A percentile compares a stretch with the other conserved stretches of the same genome.
These are phyloP conservation scores for Apis florea DNA, from an alignment of 1,140 invertebrate genomes.

Conservation along the genomic window DNA sequence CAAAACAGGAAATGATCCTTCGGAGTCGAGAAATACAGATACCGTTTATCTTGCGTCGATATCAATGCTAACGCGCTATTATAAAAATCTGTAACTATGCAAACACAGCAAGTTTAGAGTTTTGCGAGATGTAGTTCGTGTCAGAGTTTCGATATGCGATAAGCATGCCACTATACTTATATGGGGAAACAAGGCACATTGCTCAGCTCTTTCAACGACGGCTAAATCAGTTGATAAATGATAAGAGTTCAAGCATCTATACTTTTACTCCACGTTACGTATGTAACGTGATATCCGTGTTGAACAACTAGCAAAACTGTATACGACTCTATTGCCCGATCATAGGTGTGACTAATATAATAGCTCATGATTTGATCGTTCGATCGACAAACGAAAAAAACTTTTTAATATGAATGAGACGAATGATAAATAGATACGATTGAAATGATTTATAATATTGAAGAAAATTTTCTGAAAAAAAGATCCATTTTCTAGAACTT, in stretches of 20 bases:
- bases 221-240: slow-evolving; percentile 38
- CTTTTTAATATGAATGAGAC: too few relatives aligned
- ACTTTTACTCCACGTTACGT: slow-evolving; percentile 6
- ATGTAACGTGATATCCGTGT: slow-evolving; percentile 12
- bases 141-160: slow-evolving; percentile 27
- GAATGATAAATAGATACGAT: neutral
- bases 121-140: slow-evolving; percentile 38
- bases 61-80: slow-evolving; percentile 1
- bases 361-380: neutral
- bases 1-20: slow-evolving; percentile 1
- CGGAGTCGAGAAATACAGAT: slow-evolving; percentile 2
- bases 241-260: slow-evolving; percentile 39
- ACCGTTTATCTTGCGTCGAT: slow-evolving; percentile 32
- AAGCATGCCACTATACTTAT: neutral
- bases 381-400: too few relatives aligned
- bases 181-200: slow-evolving; percentile 26
- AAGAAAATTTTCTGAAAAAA: too few relatives aligned
- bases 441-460: too few relatives aligned
- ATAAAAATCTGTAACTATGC: slow-evolving; percentile 18
- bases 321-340: slow-evolving; percentile 26
- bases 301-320: slow-evolving; percentile 30
- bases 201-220: slow-evolving; percentile 34
- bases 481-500: too few relatives aligned
- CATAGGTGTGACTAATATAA: neutral
- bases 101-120: slow-evolving; percentile 31